Evolutionary conservation across 2,888 invertebrate species (phyloP).

Genomic region (Tenthredo distinguenda): DNA sequence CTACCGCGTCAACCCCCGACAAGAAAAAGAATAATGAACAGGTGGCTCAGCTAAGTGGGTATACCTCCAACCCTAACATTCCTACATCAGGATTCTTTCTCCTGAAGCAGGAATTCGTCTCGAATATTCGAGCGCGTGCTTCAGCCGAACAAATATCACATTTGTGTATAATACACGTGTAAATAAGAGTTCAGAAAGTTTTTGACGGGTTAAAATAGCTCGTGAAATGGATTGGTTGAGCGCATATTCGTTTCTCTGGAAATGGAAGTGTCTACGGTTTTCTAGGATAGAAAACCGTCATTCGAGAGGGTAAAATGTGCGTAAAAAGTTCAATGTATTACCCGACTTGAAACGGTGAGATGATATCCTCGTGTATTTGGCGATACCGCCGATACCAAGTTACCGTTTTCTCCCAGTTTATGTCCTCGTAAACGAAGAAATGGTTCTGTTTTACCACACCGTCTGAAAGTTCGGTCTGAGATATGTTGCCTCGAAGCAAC

Average conservation of each 20-base stretch:
- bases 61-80: background rate
- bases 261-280: background rate
- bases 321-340: background rate
- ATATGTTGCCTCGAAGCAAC: background rate
- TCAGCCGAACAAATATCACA: background rate
- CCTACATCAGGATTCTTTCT: background rate
- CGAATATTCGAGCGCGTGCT: background rate
- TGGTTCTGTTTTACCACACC: background rate
- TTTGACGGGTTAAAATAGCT: background rate
- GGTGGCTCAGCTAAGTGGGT: background rate
- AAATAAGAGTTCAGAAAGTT: background rate
- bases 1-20: background rate
- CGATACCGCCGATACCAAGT: background rate
- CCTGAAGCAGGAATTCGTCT: background rate
- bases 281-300: background rate
- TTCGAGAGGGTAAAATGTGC: background rate
- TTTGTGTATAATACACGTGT: background rate
- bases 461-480: background rate
- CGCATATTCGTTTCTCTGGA: background rate
- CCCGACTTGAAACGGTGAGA: background rate
- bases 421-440: background rate
- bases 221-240: background rate
- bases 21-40: conserved; percentile 5
- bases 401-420: conserved; percentile 18
- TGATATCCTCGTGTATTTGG: conserved; percentile 20